Evolutionary conservation across 2,888 invertebrate species (phyloP).

Genomic region (Caenorhabditis plicata): DNA sequence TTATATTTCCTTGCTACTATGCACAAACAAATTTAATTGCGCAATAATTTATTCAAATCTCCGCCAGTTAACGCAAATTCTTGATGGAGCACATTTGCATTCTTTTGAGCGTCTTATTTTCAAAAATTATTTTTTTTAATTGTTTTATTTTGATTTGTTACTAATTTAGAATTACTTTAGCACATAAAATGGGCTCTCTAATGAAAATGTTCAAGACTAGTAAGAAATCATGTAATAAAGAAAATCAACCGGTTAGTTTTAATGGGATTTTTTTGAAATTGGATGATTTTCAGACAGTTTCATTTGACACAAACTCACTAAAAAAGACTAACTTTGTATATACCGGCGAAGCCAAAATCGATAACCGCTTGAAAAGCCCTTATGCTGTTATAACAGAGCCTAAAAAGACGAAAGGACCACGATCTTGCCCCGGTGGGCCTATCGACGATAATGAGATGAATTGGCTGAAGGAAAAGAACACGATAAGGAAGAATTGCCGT

Average conservation of each 20-base stretch:
- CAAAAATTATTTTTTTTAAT: too few species aligned
- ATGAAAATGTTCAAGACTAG: conserved; percentile 39
- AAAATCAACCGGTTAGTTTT: conserved; percentile 34
- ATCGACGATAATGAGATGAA: conserved; percentile 23
- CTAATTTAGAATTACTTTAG: too few species aligned
- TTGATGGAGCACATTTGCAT: too few species aligned
- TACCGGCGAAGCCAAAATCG: conserved; percentile 17
- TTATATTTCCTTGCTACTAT: too few species aligned
- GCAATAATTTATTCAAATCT: too few species aligned
- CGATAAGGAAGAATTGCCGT: conserved; percentile 9
- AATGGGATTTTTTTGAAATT: too few species aligned
- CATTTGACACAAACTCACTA: conserved; percentile 19
- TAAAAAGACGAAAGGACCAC: conserved; percentile 35
- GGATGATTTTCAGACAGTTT: conserved; percentile 15
- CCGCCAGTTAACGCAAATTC: too few species aligned
- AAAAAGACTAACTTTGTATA: conserved; percentile 18
- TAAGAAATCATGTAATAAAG: conserved; percentile 39
- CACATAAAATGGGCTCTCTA: conserved; percentile 26
- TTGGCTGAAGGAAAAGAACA: conserved; percentile 1
- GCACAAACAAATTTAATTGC: too few species aligned
- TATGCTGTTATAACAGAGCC: conserved; percentile 42
- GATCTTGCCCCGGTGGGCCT: conserved; percentile 45
- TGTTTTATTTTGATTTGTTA: too few species aligned
- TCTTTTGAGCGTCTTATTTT: too few species aligned
- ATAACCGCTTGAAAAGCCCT: conserved; percentile 33